Evolutionary conservation across 2,888 invertebrate genomes (phyloP), one percentile per base, ranked within the genome.

Genomic region (Leuctra nigra): DNA sequence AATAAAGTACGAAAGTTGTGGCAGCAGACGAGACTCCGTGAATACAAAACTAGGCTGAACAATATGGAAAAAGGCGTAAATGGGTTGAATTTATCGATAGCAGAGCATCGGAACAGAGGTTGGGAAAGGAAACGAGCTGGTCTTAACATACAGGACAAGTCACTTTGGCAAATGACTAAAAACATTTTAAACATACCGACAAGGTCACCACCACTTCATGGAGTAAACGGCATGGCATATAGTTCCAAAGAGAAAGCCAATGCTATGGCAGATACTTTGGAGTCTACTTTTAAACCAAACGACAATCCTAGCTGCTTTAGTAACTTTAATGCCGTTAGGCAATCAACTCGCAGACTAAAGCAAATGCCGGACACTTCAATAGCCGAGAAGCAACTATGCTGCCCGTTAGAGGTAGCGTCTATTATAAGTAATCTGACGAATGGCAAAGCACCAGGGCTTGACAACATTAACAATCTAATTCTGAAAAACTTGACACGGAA

Each of bases 401-500:
- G n/a, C n/a, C n/a, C n/a, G n/a, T n/a, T n/a, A n/a, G n/a, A n/a
- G n/a, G n/a, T n/a, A n/a, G n/a, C n/a, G n/a, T n/a, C n/a, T n/a
- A n/a, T n/a, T n/a, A n/a, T 53, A 2, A 14, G 3, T 2, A 38
- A 36, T 14, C 38, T 35, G 4, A 4, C 9, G 6, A 1, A 33
- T 9, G 20, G 1, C 9, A 4, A 53, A 18, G 38, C 38, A 18
- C 53, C 38, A 16, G 38, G 36, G 1, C 18, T 1, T 1, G 4
- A 35, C 20, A 14, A 14, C 33, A 53, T 53, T 4, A 14, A 7
- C 18, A 61, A 61, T 24, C 29, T 56, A 13, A 46, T 58, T 39
- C 39, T 61, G 14, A 61, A 61, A 55, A 58, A 64, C 33, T 52
- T 59, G n/a, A 57, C 62, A n/a, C 59, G 58, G 16, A 61, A 61